A percentile compares a stretch with the other conserved stretches of the same genome.
phyloP scores from a whole-genome alignment of 2,888 invertebrate species.

The Nebria salina region DNA sequence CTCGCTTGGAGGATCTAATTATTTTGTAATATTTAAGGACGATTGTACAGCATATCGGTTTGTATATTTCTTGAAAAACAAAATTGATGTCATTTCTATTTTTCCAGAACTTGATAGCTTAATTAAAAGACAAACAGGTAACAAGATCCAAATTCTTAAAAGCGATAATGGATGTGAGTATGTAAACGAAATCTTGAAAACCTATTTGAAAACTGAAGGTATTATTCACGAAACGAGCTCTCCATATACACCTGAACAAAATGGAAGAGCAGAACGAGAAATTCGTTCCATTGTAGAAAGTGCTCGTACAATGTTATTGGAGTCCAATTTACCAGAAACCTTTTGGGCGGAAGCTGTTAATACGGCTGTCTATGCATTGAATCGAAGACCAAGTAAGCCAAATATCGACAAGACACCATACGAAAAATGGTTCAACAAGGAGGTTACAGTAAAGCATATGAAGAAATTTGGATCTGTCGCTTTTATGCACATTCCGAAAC shows the following conservation, averaged over 20 bases:
- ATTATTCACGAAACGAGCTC: constrained; percentile 50
- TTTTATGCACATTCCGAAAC: constrained; percentile 6
- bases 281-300: constrained; percentile 54
- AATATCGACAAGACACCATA: constrained; percentile 11
- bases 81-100: constrained; percentile 43
- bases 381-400: constrained; percentile 47
- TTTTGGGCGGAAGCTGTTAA: constrained; percentile 56
- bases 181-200: constrained; percentile 36
- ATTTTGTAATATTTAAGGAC: constrained; percentile 49
- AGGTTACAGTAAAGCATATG: neutral
- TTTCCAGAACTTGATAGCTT: constrained; percentile 41
- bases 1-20: constrained; percentile 45
- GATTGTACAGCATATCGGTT: constrained; percentile 44
- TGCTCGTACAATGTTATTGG: constrained; percentile 52
- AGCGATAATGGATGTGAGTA: too few species aligned
- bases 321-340: constrained; percentile 49
- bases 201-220: constrained; percentile 48
- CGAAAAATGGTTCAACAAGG: constrained; percentile 1
- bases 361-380: constrained; percentile 52
- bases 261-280: constrained; percentile 54
- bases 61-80: constrained; percentile 47
- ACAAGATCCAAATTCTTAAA: constrained; percentile 47
- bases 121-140: constrained; percentile 45
- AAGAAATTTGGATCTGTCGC: constrained; percentile 4
- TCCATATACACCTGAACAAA: constrained; percentile 51